These are phyloP conservation scores for Mnemiopsis leidyi DNA, from an alignment of 37 sponge, comb jelly and placozoan species.

Conservation along the genomic window DNA sequence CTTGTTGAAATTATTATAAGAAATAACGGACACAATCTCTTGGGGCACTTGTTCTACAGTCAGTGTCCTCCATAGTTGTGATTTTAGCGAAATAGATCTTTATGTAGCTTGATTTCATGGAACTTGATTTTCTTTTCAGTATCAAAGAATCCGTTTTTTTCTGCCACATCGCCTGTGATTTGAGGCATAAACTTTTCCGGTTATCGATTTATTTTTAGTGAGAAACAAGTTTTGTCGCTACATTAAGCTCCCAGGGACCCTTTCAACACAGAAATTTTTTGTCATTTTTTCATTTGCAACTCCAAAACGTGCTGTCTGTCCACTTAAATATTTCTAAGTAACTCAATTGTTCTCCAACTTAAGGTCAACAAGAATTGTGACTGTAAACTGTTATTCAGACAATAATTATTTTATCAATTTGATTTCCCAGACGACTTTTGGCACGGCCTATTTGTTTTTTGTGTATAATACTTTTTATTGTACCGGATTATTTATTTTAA, in stretches of 20 bases:
- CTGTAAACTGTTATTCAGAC: neutral
- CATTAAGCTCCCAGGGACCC: too few relatives aligned
- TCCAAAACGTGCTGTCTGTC: neutral
- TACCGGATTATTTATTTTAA: conserved; percentile 65
- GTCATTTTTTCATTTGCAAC: neutral
- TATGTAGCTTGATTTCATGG: neutral
- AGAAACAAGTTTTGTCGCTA: neutral
- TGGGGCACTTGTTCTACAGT: too few relatives aligned
- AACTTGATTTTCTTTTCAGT: neutral
- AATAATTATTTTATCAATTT: neutral
- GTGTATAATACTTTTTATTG: conserved; percentile 66
- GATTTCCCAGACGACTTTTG: neutral
- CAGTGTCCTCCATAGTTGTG: too few relatives aligned
- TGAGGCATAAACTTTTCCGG: neutral
- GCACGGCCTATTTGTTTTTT: neutral
- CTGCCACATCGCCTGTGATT: neutral
- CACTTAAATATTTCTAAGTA: neutral
- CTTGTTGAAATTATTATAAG: too few relatives aligned
- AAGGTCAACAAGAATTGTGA: neutral
- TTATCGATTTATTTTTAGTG: neutral
- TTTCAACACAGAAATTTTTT: too few relatives aligned
- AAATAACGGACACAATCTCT: too few relatives aligned
- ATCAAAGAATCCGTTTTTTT: neutral
- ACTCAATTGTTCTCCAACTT: neutral
- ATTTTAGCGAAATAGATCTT: neutral